Percentiles rank a stretch among this genome's conserved stretches.
These are phyloP conservation scores for Trididemnum clinides DNA, from an alignment of 23 tunicate species.

Conservation along the genomic window DNA sequence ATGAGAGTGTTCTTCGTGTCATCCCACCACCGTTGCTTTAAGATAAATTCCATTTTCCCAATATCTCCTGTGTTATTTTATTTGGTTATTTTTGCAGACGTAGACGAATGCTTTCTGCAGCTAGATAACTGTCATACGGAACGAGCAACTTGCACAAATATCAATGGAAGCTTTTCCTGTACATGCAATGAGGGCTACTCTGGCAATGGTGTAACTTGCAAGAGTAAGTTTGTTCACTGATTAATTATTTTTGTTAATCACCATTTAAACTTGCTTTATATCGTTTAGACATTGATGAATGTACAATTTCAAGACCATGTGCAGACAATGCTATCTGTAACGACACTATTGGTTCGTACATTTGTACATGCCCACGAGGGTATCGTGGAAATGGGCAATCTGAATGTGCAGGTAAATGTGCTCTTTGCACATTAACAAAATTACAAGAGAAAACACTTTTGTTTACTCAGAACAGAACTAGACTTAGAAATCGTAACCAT, in stretches of 20 bases:
- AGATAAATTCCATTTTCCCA: no score
- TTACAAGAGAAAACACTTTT: no score
- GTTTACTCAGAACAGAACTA: no score
- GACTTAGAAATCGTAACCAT: no score
- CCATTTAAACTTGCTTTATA: no score
- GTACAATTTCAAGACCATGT: not conserved
- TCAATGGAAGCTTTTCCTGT: not conserved
- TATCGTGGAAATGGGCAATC: constrained; percentile 17
- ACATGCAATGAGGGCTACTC: not conserved
- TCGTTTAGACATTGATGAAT: constrained; percentile 11
- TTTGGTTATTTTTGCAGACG: not conserved
- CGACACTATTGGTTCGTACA: not conserved
- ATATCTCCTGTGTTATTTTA: no score
- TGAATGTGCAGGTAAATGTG: not conserved
- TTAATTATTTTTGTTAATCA: no score
- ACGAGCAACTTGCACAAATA: not conserved
- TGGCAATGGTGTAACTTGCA: constrained; percentile 3
- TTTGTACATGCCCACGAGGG: not conserved
- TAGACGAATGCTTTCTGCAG: not conserved
- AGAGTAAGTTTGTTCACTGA: not conserved
- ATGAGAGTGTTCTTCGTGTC: no score
- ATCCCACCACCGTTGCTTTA: no score
- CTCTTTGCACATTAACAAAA: no score
- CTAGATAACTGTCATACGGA: not conserved
- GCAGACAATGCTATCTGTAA: not conserved